Percentiles rank a stretch among this genome's conserved stretches.
These are phyloP conservation scores for Crypturellus undulatus DNA, from an alignment of 2,113 vertebrate species.

Conservation along the genomic window DNA sequence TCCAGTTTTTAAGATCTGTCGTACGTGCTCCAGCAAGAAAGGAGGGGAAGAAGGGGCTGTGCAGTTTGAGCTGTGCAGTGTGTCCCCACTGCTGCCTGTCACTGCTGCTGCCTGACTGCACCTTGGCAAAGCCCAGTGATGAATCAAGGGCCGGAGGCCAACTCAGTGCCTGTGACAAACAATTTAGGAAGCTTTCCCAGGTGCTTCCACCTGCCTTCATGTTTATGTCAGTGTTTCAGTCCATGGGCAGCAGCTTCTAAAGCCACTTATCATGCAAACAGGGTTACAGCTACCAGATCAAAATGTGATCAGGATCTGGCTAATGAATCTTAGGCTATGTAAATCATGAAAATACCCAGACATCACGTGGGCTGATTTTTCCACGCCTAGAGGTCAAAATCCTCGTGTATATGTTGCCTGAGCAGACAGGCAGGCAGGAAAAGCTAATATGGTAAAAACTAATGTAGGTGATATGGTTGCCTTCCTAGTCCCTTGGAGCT, in stretches of 20 bases:
- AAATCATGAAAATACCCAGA: background rate
- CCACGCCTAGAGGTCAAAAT: background rate
- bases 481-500: background rate
- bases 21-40: background rate
- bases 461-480: background rate
- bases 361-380: background rate
- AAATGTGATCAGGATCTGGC: fast-evolving
- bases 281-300: background rate
- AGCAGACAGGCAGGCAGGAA: background rate
- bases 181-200: background rate
- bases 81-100: fast-evolving
- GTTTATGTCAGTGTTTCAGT: background rate
- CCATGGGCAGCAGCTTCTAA: background rate
- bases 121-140: background rate
- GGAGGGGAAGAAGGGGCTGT: background rate
- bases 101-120: background rate
- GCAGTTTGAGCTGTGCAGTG: background rate
- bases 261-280: background rate
- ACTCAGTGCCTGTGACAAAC: background rate
- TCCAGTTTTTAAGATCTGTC: background rate
- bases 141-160: background rate
- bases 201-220: background rate
- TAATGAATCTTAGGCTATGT: background rate
- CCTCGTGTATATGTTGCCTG: background rate
- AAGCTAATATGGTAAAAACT: background rate